phyloP scores from a whole-genome alignment of 2,113 vertebrate species.

The Melanostigma gelatinosum region DNA sequence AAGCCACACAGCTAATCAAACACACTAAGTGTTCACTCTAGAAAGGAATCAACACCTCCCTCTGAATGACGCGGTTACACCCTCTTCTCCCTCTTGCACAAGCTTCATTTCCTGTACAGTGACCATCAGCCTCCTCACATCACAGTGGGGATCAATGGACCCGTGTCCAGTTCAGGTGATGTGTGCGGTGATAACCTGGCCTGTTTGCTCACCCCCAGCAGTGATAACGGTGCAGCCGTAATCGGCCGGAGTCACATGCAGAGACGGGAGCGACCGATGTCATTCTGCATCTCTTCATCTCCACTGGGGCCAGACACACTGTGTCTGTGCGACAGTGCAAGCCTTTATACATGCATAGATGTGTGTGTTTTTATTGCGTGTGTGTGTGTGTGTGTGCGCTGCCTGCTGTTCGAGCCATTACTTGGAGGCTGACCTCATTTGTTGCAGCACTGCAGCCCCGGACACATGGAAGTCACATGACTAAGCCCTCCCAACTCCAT shows the following conservation, averaged over 20 bases:
- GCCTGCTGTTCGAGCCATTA: constrained; percentile 70
- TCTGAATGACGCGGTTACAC: constrained; percentile 18
- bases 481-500: constrained; percentile 43
- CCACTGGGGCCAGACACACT: constrained; percentile 29
- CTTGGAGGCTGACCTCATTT: constrained; percentile 79
- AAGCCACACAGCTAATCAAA: neutral
- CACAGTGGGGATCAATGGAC: constrained; percentile 49
- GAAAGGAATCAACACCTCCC: neutral
- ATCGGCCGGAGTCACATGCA: constrained; percentile 54
- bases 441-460: constrained; percentile 59
- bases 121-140: constrained; percentile 28
- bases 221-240: constrained; percentile 32
- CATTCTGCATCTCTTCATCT: constrained; percentile 67
- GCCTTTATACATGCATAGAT: constrained; percentile 17
- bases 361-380: constrained; percentile 21
- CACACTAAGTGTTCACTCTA: neutral
- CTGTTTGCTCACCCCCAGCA: constrained; percentile 39
- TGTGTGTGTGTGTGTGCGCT: constrained; percentile 40
- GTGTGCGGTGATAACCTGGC: constrained; percentile 46
- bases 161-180: constrained; percentile 55
- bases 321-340: neutral
- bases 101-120: constrained; percentile 62
- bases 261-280: constrained; percentile 61
- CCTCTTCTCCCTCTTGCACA: neutral
- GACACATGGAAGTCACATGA: constrained; percentile 73